phyloP scores from a whole-genome alignment of 2,888 invertebrate species.

The Tortricodes alternella region DNA sequence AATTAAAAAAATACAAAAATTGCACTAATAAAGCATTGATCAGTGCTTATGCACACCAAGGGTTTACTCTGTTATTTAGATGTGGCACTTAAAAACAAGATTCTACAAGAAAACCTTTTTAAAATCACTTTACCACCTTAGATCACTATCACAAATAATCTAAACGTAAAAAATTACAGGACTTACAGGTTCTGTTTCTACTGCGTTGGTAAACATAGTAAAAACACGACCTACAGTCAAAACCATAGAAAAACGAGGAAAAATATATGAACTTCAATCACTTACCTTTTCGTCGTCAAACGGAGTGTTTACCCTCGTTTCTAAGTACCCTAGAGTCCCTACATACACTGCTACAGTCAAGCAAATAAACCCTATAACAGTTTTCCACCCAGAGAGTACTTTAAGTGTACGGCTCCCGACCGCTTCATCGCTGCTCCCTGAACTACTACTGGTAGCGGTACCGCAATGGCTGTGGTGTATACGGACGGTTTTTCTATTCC shows the following conservation, averaged over 20 bases:
- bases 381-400: slow-evolving; percentile 80
- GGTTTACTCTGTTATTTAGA: too few species aligned
- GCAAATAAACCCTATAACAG: slow-evolving; percentile 82
- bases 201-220: neutral
- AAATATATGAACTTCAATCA: neutral
- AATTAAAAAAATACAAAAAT: too few species aligned
- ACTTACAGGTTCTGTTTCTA: too few species aligned
- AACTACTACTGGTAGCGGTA: slow-evolving; percentile 63
- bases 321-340: slow-evolving; percentile 91
- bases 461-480: slow-evolving; percentile 49
- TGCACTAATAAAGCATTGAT: too few species aligned
- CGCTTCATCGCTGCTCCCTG: slow-evolving; percentile 50
- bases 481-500: slow-evolving; percentile 56
- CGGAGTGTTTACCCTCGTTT: slow-evolving; percentile 94
- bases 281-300: slow-evolving; percentile 89
- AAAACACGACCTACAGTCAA: neutral
- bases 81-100: too few species aligned
- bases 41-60: too few species aligned
- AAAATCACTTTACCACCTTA: too few species aligned
- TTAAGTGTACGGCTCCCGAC: slow-evolving; percentile 46
- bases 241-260: neutral
- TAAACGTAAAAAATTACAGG: too few species aligned
- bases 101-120: too few species aligned
- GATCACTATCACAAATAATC: too few species aligned
- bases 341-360: slow-evolving; percentile 88